These are phyloP conservation scores for Sarcophaga caerulescens DNA, from an alignment of 2,888 invertebrate genomes.

Conservation along the genomic window DNA sequence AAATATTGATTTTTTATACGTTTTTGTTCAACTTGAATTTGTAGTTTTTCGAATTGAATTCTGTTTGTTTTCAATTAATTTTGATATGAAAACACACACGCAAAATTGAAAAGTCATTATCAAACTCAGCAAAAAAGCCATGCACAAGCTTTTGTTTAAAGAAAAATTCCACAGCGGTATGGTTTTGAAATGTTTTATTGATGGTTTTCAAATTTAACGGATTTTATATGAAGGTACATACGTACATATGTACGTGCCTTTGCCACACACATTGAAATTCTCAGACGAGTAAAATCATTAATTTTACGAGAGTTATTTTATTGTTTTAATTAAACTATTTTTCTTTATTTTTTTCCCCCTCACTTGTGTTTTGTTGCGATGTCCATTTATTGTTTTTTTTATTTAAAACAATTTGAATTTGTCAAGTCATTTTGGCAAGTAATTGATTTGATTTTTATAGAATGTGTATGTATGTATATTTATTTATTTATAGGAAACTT, in stretches of 20 bases:
- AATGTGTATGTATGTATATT: neutral
- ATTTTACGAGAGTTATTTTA: neutral
- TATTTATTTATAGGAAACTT: slow-evolving; percentile 19
- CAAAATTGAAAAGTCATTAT: slow-evolving; percentile 19
- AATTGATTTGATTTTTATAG: slow-evolving; percentile 47
- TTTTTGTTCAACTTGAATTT: too few species aligned
- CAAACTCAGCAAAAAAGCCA: neutral
- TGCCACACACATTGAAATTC: slow-evolving; percentile 1
- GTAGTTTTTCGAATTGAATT: neutral
- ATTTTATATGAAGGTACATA: neutral
- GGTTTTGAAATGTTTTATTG: slow-evolving; percentile 9
- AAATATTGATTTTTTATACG: neutral
- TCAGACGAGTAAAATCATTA: neutral
- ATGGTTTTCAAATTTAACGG: slow-evolving; percentile 37
- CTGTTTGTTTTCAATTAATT: neutral
- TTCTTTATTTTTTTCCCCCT: neutral
- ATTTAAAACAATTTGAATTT: slow-evolving; percentile 28
- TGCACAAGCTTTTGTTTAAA: neutral
- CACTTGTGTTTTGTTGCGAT: neutral
- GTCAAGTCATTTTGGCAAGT: slow-evolving; percentile 56
- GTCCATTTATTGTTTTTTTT: neutral
- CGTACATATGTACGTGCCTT: neutral
- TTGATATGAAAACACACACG: neutral
- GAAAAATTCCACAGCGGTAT: neutral
- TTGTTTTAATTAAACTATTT: neutral